Evolutionary conservation across 2,888 invertebrate species (phyloP).

Genomic region (Eupeodes luniger): DNA sequence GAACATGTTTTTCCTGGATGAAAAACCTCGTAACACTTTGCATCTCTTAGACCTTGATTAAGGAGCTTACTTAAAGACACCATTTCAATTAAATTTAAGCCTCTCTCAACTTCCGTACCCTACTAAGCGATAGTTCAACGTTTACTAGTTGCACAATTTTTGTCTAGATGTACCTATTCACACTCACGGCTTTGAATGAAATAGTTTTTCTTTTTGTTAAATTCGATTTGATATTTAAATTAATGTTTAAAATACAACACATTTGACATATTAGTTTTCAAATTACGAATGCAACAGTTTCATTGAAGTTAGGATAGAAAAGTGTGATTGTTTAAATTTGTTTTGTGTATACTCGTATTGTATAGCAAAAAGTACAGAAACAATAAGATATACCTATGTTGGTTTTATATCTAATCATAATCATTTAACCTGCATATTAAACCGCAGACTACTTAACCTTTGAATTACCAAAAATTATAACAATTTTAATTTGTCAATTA

Average conservation of each 20-base stretch:
- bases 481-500: neutral
- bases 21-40: slow-evolving; percentile 77
- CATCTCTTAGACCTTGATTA: slow-evolving; percentile 69
- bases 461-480: neutral
- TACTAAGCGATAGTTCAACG: neutral
- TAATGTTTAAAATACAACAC: neutral
- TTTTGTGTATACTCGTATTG: neutral
- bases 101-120: neutral
- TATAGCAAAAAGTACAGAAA: neutral
- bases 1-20: slow-evolving; percentile 78
- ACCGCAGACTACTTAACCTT: neutral
- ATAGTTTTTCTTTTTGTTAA: neutral
- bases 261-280: neutral
- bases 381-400: neutral
- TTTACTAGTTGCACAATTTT: slow-evolving; percentile 16
- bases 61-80: slow-evolving; percentile 79
- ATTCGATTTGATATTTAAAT: slow-evolving; percentile 4
- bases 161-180: neutral
- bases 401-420: neutral
- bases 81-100: slow-evolving; percentile 74
- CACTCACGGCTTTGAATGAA: neutral
- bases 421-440: slow-evolving; percentile 1
- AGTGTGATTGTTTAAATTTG: neutral
- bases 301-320: neutral
- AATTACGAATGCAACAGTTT: neutral